These are phyloP conservation scores for Girardinus metallicus DNA, from an alignment of 2,797 vertebrate genomes.

Conservation along the genomic window DNA sequence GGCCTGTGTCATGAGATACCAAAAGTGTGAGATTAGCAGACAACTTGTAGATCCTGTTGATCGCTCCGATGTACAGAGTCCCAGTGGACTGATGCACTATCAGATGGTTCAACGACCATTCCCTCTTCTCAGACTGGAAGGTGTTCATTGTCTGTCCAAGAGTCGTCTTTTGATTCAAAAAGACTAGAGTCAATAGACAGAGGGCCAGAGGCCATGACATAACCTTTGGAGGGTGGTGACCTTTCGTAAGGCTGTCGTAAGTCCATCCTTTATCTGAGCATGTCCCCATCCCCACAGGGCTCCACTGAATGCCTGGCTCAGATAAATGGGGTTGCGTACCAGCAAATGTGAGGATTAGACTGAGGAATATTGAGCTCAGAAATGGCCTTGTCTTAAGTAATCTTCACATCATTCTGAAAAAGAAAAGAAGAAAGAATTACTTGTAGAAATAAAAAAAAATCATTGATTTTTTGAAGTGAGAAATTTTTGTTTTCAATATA, in stretches of 20 bases:
- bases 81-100: slow-evolving; percentile 91
- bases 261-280: slow-evolving; percentile 74
- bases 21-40: slow-evolving; percentile 94
- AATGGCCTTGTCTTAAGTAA: slow-evolving; percentile 44
- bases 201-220: slow-evolving; percentile 65
- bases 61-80: slow-evolving; percentile 91
- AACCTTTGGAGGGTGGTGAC: slow-evolving; percentile 61
- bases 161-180: slow-evolving; percentile 59
- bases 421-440: slow-evolving; percentile 65
- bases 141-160: slow-evolving; percentile 82
- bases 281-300: slow-evolving; percentile 74
- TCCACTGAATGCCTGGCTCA: slow-evolving; percentile 41
- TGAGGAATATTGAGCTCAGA: slow-evolving; percentile 57
- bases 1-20: slow-evolving; percentile 95
- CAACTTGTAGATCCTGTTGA: slow-evolving; percentile 96
- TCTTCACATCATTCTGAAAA: slow-evolving; percentile 94
- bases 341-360: slow-evolving; percentile 26
- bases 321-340: slow-evolving; percentile 44
- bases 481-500: slow-evolving; percentile 25
- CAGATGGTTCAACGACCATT: slow-evolving; percentile 96
- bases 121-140: slow-evolving; percentile 91
- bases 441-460: slow-evolving; percentile 40
- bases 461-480: slow-evolving; percentile 26
- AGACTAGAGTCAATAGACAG: slow-evolving; percentile 74
- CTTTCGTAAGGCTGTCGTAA: slow-evolving; percentile 59